These are phyloP conservation scores for Phalangium opilio DNA, from an alignment of 2,888 invertebrate genomes.

Conservation along the genomic window DNA sequence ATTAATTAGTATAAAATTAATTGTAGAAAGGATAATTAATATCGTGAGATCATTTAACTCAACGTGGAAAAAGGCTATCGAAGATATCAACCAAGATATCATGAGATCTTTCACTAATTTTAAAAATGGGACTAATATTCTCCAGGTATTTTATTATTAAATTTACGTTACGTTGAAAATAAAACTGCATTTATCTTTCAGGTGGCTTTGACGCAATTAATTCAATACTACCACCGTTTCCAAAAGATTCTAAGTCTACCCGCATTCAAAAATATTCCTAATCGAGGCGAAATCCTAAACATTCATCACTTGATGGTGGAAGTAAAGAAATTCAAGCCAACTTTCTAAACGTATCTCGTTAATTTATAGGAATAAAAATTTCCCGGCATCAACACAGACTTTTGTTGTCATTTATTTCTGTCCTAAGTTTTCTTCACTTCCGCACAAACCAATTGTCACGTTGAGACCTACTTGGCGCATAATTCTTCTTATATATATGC, in stretches of 20 bases:
- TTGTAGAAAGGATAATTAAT: slow-evolving; percentile 46
- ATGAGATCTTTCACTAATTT: slow-evolving; percentile 89
- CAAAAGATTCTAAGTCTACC: slow-evolving; percentile 75
- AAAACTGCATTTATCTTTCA: slow-evolving; percentile 21
- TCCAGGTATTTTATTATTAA: slow-evolving; percentile 44
- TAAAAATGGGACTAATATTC: slow-evolving; percentile 79
- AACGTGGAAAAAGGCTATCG: slow-evolving; percentile 90
- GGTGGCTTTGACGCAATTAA: slow-evolving; percentile 80
- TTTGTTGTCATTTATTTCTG: no score
- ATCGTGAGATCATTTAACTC: slow-evolving; percentile 77
- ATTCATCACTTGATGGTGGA: slow-evolving; percentile 98
- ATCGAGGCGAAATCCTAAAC: slow-evolving; percentile 72
- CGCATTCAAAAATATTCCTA: slow-evolving; percentile 35
- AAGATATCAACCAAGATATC: slow-evolving; percentile 61
- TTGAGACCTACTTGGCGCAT: no score
- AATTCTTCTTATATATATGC: no score
- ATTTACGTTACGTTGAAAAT: neutral
- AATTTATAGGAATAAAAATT: no score
- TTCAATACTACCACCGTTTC: slow-evolving; percentile 90
- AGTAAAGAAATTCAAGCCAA: slow-evolving; percentile 96
- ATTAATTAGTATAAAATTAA: neutral
- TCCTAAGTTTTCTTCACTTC: no score
- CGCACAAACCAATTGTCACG: no score
- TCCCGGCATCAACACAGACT: no score
- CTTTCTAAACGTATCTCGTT: slow-evolving; percentile 59